Evolutionary conservation across 2,797 vertebrate genomes (phyloP).

Genomic region (Propithecus perrieri): DNA sequence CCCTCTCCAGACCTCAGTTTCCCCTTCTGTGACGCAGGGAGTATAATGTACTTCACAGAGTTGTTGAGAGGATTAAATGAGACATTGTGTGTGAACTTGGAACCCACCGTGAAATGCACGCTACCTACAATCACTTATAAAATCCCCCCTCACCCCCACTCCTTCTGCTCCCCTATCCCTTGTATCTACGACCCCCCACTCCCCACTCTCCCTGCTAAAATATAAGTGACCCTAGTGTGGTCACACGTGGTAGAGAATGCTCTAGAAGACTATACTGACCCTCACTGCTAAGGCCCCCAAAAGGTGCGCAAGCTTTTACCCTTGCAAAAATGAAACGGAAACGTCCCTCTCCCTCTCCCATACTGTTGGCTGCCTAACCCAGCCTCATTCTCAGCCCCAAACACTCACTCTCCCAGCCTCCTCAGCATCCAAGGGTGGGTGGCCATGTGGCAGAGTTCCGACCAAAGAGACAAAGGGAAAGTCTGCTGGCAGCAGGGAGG

Average conservation of each 20-base stretch:
- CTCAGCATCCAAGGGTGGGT: not conserved
- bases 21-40: not conserved
- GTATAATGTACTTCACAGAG: not conserved
- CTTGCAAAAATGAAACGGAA: not conserved
- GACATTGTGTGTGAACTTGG: not conserved
- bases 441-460: not conserved
- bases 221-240: not conserved
- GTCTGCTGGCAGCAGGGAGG: not conserved
- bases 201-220: not conserved
- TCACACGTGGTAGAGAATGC: not conserved
- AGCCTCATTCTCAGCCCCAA: not conserved
- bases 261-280: not conserved
- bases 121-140: not conserved
- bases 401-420: not conserved
- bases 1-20: not conserved
- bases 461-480: not conserved
- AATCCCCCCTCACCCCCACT: not conserved
- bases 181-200: fast-evolving
- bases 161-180: not conserved
- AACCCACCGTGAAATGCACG: not conserved
- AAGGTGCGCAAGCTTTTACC: not conserved
- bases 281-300: not conserved
- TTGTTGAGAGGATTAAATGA: not conserved
- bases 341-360: not conserved
- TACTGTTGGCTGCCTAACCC: not conserved